Conservation (phyloP, 1,140 invertebrate species). For the Rhagoletis pomonella region DNA sequence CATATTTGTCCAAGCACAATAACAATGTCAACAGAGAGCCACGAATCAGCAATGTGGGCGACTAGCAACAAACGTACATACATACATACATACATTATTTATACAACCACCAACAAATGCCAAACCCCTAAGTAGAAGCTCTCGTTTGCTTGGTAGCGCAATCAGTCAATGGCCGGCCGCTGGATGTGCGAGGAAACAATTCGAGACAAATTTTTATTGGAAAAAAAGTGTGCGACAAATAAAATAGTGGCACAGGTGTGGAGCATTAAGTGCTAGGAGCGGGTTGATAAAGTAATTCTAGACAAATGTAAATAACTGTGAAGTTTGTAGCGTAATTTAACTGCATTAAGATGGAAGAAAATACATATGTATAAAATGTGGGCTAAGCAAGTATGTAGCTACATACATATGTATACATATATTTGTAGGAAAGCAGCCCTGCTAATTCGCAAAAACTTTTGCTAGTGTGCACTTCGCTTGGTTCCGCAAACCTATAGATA, state of each 20-base stretch:
- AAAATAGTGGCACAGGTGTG: neutral
- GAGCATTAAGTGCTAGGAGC: neutral
- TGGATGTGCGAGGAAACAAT: constrained; percentile 7
- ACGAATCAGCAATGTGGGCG: neutral
- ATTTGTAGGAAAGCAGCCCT: no score
- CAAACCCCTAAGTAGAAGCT: constrained; percentile 5
- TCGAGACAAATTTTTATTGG: neutral
- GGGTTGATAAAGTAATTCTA: neutral
- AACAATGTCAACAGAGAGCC: constrained; percentile 46
- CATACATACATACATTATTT: neutral
- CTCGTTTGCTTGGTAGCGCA: neutral
- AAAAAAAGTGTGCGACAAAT: constrained; percentile 2
- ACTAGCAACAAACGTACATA: neutral
- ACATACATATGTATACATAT: no score
- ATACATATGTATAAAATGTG: no score
- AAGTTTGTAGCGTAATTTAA: no score
- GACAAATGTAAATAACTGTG: no score
- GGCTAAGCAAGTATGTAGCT: no score
- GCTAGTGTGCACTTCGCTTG: no score
- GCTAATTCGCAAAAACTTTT: no score
- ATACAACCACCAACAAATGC: neutral
- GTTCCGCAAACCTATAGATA: no score
- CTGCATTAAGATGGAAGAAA: no score
- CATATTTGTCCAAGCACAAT: neutral
- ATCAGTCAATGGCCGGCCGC: constrained; percentile 47